Evolutionary conservation across 2,797 vertebrate species (phyloP), one percentile per base, ranked within the genome.

Genomic region (Takifugu ocellatus): DNA sequence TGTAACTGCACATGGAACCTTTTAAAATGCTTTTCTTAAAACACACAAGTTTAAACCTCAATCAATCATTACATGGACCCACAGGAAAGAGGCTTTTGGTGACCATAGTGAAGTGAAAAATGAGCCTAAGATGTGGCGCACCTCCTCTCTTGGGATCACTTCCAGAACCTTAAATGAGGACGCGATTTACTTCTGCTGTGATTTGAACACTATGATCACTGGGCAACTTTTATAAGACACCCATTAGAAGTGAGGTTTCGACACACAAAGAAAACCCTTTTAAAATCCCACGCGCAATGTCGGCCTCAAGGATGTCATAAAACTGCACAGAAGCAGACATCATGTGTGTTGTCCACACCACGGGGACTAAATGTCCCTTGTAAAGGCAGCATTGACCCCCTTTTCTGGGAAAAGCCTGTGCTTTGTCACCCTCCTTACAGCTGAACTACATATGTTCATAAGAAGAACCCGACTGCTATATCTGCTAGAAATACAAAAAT

Each of bases 191-290:
- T 75, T 73, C 84, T 66, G 79, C 86, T 83, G 77, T 87, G 90
- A 90, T 91, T 90, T 87, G 75, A 92, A 90, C 87, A 89, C 84
- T 88, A 86, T 84, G 87, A 91, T 91, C 88, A 83, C 78, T 80
- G 82, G 85, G 83, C 70, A 81, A 21, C 72, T 90, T 92, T 92
- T 91, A 92, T 88, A 85, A 81, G 88, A 79, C 81, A 67, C 74
- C 88, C 72, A 86, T 88, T 90, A 91, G 90, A 88, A 84, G 69
- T 84, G 85, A 84, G 88, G 80, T 86, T 90, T 81, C 84, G 84
- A 89, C 89, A 87, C 84, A 92, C 90, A 91, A 90, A 87, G 88
- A 75, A 62, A 31, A 81, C 82, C 83, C 88, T 85, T 91, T 89
- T 84, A 88, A 87, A 87, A 87, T 84, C 87, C 83, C 84, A 79